Percentiles rank a stretch among this genome's conserved stretches.
These are phyloP conservation scores for Calosoma granatense DNA, from an alignment of 1,140 invertebrate genomes.

Conservation along the genomic window DNA sequence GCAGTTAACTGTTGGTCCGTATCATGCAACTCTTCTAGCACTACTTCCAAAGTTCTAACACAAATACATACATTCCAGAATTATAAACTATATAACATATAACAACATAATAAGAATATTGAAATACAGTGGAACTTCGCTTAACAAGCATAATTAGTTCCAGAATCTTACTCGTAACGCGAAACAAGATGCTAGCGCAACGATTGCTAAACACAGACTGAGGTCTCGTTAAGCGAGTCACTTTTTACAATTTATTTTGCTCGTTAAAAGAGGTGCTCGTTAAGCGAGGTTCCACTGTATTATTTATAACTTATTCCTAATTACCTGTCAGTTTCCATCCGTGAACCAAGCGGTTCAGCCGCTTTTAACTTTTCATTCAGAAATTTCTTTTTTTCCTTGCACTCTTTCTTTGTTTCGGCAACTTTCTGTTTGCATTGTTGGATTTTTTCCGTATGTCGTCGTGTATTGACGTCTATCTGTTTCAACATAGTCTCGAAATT, in stretches of 20 bases:
- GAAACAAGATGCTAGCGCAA: no score
- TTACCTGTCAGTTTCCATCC: background rate
- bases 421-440: constrained; percentile 18
- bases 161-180: no score
- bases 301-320: no score
- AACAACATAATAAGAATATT: background rate
- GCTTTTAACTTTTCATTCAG: background rate
- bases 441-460: constrained; percentile 22
- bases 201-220: no score
- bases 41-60: background rate
- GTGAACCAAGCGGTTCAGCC: background rate
- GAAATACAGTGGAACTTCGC: no score
- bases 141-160: no score
- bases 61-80: background rate
- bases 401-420: background rate
- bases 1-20: background rate
- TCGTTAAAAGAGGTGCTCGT: no score
- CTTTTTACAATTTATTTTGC: no score
- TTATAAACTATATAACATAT: background rate
- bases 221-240: no score
- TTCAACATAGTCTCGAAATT: constrained; percentile 26
- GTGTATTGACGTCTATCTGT: constrained; percentile 19
- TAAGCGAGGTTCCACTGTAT: no score
- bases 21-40: background rate
- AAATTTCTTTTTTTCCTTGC: background rate